phyloP scores from a whole-genome alignment of 2,113 vertebrate species.

The Lipophrys pholis region DNA sequence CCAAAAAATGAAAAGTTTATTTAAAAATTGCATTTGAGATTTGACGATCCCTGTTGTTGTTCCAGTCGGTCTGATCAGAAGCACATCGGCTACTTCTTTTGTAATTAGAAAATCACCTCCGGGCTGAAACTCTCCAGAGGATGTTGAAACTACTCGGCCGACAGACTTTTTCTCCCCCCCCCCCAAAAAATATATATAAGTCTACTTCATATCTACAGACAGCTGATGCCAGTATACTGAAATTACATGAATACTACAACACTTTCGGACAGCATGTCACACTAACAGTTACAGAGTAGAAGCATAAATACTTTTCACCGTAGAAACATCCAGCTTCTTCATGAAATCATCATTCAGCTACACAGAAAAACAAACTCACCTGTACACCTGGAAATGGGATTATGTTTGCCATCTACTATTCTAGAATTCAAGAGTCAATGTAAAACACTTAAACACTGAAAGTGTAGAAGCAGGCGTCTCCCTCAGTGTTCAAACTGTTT shows the following conservation, averaged over 20 bases:
- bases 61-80: constrained; percentile 30
- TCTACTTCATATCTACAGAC: constrained; percentile 66
- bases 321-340: constrained; percentile 48
- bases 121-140: constrained; percentile 19
- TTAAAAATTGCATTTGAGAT: constrained; percentile 60
- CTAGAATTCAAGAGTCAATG: constrained; percentile 10
- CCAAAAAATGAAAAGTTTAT: constrained; percentile 46
- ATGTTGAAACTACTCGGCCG: constrained; percentile 40
- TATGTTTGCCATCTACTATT: constrained; percentile 9
- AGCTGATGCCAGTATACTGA: constrained; percentile 50
- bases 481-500: constrained; percentile 28
- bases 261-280: constrained; percentile 44
- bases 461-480: constrained; percentile 26
- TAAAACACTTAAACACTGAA: constrained; percentile 18
- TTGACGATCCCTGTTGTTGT: constrained; percentile 9
- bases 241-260: constrained; percentile 42
- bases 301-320: constrained; percentile 54
- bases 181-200: constrained; percentile 45
- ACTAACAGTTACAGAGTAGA: constrained; percentile 43
- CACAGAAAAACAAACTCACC: no score
- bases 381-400: no score
- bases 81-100: constrained; percentile 24
- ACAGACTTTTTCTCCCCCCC: not conserved
- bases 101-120: constrained; percentile 45
- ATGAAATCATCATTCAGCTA: not conserved